These are phyloP conservation scores for Capra hircus DNA, from an alignment of 2,113 vertebrate genomes.

Conservation along the genomic window DNA sequence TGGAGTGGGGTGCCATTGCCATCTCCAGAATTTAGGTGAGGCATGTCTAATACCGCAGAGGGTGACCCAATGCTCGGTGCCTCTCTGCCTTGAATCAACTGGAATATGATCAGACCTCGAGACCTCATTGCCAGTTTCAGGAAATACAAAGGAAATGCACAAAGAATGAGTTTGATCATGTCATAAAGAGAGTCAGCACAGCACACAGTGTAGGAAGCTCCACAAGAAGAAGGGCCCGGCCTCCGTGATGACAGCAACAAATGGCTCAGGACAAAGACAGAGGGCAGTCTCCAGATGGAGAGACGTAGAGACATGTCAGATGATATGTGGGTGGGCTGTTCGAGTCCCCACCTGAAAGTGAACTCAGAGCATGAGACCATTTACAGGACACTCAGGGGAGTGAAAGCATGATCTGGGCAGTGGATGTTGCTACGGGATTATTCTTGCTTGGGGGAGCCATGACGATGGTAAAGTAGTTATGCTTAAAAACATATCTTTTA, in stretches of 20 bases:
- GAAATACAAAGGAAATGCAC: not conserved
- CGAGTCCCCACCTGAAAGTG: not conserved
- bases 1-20: too few relatives aligned
- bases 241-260: accelerated
- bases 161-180: not conserved
- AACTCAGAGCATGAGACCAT: not conserved
- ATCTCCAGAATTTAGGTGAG: not conserved
- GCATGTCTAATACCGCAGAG: not conserved
- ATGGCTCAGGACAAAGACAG: not conserved
- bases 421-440: accelerated
- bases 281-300: not conserved
- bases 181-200: not conserved
- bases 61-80: accelerated
- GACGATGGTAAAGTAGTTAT: not conserved
- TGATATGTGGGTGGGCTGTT: accelerated
- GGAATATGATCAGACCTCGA: accelerated
- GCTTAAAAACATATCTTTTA: accelerated
- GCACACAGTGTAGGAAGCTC: not conserved
- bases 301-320: too few relatives aligned
- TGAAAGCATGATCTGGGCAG: accelerated
- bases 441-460: not conserved
- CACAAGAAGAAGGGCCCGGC: not conserved
- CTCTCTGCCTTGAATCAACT: not conserved
- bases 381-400: not conserved
- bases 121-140: not conserved